These are phyloP conservation scores for Kryptolebias marmoratus DNA, from an alignment of 2,113 vertebrate genomes.

Conservation along the genomic window DNA sequence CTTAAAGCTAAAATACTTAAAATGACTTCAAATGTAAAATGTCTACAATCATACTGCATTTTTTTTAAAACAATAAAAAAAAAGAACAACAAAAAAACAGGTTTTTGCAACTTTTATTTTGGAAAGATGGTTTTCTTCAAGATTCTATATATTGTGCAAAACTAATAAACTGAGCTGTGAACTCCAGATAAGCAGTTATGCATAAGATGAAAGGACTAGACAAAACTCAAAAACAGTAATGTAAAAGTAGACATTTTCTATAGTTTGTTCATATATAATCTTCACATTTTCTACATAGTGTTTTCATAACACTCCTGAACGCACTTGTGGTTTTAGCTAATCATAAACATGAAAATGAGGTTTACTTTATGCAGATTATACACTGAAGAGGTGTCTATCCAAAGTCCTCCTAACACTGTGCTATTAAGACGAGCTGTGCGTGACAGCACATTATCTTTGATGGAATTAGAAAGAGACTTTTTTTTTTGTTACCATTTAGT, in stretches of 20 bases:
- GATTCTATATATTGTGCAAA: slow-evolving; percentile 47
- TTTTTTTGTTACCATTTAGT: slow-evolving; percentile 51
- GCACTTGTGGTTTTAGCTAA: slow-evolving; percentile 40
- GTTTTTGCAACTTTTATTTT: neutral
- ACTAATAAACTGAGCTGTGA: slow-evolving; percentile 25
- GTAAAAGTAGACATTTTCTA: slow-evolving; percentile 30
- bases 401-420: slow-evolving; percentile 28
- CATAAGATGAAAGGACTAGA: slow-evolving; percentile 22
- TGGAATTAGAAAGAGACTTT: slow-evolving; percentile 41
- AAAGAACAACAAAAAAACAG: neutral
- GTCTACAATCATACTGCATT: too few species aligned
- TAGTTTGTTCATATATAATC: slow-evolving; percentile 43
- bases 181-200: slow-evolving; percentile 13
- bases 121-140: slow-evolving; percentile 11
- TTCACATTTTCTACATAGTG: slow-evolving; percentile 77
- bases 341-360: slow-evolving; percentile 60
- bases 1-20: too few species aligned
- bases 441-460: slow-evolving; percentile 64
- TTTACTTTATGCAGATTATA: slow-evolving; percentile 53
- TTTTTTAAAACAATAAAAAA: neutral
- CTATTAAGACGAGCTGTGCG: slow-evolving; percentile 41
- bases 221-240: slow-evolving; percentile 33
- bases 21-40: too few species aligned
- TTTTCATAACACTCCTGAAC: slow-evolving; percentile 52
- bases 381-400: slow-evolving; percentile 38